Percentiles rank a stretch among this genome's conserved stretches.
Evolutionary conservation across 2,888 invertebrate species (phyloP).

Genomic region (Rhaphigaster nebulosa): DNA sequence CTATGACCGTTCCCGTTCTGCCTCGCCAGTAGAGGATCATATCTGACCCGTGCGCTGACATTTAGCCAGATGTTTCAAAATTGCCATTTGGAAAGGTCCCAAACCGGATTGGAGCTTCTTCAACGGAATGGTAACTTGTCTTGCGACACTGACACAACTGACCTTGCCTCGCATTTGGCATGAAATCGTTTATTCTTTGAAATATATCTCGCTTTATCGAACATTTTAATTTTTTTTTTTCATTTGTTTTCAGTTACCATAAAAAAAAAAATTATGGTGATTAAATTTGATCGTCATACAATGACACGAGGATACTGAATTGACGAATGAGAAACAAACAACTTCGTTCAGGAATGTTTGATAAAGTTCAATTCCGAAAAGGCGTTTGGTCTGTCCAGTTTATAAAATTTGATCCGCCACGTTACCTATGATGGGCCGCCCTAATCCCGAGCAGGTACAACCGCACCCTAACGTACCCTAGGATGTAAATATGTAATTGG

Average conservation of each 20-base stretch:
- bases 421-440: neutral
- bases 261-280: too few relatives aligned
- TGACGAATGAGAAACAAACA: too few relatives aligned
- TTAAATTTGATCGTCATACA: too few relatives aligned
- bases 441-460: neutral
- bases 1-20: neutral
- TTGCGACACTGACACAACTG: neutral
- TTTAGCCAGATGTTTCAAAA: slow-evolving; percentile 13
- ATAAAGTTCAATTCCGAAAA: neutral
- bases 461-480: slow-evolving; percentile 37
- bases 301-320: too few relatives aligned
- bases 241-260: too few relatives aligned
- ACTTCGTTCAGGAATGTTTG: neutral
- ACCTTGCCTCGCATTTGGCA: neutral
- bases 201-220: neutral
- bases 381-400: neutral
- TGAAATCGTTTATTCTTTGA: neutral
- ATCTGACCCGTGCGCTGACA: neutral
- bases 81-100: slow-evolving; percentile 3
- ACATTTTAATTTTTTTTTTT: too few relatives aligned
- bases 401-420: slow-evolving; percentile 1
- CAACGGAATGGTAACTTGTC: neutral
- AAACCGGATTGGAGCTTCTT: slow-evolving; percentile 54
- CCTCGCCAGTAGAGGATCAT: neutral
- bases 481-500: slow-evolving; percentile 47